These are phyloP conservation scores for Ormyrus nitidulus DNA, from an alignment of 2,888 invertebrate genomes.

Conservation along the genomic window DNA sequence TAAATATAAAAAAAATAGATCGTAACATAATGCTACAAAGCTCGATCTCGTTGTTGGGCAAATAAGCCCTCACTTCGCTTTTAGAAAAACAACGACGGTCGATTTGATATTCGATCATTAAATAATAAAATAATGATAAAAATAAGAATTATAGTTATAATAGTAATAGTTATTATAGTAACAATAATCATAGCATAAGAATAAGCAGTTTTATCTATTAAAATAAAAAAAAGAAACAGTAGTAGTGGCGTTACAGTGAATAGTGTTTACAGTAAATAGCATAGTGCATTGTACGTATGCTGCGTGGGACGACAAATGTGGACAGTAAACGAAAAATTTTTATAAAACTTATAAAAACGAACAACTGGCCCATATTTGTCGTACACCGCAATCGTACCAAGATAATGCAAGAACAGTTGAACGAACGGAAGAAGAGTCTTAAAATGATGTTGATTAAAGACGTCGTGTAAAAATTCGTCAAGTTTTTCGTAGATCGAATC, in stretches of 20 bases:
- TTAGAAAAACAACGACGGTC: conserved; percentile 27
- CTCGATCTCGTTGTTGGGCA: conserved; percentile 5
- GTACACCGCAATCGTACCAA: background rate
- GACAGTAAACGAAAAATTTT: background rate
- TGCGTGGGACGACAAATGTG: conserved; percentile 13
- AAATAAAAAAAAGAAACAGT: conserved; percentile 43
- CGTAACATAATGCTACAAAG: conserved; percentile 30
- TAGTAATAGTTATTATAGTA: conserved; percentile 54
- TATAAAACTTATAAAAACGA: background rate
- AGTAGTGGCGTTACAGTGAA: conserved; percentile 39
- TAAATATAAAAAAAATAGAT: conserved; percentile 41
- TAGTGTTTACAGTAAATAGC: conserved; percentile 27
- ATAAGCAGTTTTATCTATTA: conserved; percentile 29
- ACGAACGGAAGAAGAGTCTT: conserved; percentile 29
- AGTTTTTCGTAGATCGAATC: conserved; percentile 18
- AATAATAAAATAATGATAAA: conserved; percentile 46
- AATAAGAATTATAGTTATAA: conserved; percentile 56
- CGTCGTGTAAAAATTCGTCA: conserved; percentile 27
- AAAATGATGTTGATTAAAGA: conserved; percentile 29
- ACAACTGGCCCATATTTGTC: background rate
- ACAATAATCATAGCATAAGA: conserved; percentile 52
- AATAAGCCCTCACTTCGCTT: conserved; percentile 19
- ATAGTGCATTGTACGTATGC: conserved; percentile 1
- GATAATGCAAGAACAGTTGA: conserved; percentile 20
- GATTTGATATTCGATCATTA: conserved; percentile 19